phyloP scores from a whole-genome alignment of 1,140 invertebrate species.

The Drosophila gunungcola region DNA sequence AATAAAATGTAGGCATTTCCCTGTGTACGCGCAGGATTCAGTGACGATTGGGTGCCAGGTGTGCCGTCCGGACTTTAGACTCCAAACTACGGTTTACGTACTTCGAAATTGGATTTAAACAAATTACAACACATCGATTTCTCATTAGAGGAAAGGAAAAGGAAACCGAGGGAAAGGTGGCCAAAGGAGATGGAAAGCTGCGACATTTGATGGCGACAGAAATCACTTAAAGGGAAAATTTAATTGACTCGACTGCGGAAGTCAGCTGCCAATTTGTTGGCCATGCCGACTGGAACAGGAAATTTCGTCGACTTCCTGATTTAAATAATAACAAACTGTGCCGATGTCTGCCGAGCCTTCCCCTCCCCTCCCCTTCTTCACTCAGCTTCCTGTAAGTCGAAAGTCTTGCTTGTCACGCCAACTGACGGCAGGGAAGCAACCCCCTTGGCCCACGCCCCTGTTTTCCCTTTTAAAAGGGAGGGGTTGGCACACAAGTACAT shows the following conservation, averaged over 20 bases:
- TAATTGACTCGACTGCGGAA: conserved; percentile 73
- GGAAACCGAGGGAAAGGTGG: not conserved
- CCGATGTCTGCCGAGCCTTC: conserved; percentile 44
- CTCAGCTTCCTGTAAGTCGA: conserved; percentile 39
- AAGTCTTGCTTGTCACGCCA: conserved; percentile 73
- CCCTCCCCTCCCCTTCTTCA: not conserved
- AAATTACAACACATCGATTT: conserved; percentile 76
- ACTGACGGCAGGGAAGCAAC: conserved; percentile 58
- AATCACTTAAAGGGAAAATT: conserved; percentile 81
- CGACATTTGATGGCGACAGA: conserved; percentile 74
- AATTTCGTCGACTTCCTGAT: conserved; percentile 84
- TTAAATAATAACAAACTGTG: conserved; percentile 83
- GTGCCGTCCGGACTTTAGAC: conserved; percentile 30
- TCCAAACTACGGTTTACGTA: conserved; percentile 29
- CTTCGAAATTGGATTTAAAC: conserved; percentile 63
- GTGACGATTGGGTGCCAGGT: conserved; percentile 57
- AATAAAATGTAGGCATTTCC: not conserved
- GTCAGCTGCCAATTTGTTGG: conserved; percentile 75
- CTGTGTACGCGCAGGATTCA: conserved; percentile 4
- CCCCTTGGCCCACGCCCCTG: not conserved
- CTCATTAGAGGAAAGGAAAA: conserved; percentile 52
- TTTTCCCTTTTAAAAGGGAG: not conserved
- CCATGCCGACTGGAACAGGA: conserved; percentile 66
- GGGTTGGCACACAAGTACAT: conserved; percentile 25
- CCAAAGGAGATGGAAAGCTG: conserved; percentile 15